phyloP scores from a whole-genome alignment of 64 coral and sea anemone species.

The Trachythela sp. region DNA sequence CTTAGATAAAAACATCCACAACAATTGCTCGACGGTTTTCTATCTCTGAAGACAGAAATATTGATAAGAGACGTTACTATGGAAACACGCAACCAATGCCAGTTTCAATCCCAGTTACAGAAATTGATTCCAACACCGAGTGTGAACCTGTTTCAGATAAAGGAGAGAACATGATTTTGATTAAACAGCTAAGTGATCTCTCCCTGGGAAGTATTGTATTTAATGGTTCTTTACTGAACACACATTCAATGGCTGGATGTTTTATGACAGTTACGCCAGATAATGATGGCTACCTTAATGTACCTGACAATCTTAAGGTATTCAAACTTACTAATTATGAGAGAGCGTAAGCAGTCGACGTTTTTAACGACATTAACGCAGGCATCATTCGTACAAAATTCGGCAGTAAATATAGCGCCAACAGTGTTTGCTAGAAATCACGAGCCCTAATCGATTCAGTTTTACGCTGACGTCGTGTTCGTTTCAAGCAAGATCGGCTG shows the following conservation, averaged over 20 bases:
- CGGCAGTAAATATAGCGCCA: too few relatives aligned
- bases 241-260: slow-evolving; percentile 69
- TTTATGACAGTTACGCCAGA: slow-evolving; percentile 74
- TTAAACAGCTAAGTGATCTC: slow-evolving; percentile 38
- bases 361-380: too few relatives aligned
- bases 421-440: background rate
- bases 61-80: slow-evolving; percentile 61
- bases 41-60: slow-evolving; percentile 38
- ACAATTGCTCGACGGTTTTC: slow-evolving; percentile 35
- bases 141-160: background rate
- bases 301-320: slow-evolving; percentile 84
- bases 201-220: slow-evolving; percentile 67
- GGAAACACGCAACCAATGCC: background rate
- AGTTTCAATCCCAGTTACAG: background rate
- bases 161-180: background rate
- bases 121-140: background rate
- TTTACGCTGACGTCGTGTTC: too few relatives aligned
- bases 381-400: too few relatives aligned
- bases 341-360: background rate
- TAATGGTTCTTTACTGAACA: slow-evolving; percentile 50
- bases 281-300: slow-evolving; percentile 20
- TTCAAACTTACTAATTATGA: background rate
- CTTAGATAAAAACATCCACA: background rate
- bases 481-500: too few relatives aligned
- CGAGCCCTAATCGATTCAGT: background rate